Percentiles rank a stretch among this genome's conserved stretches.
phyloP scores from a whole-genome alignment of 2,113 vertebrate genomes.

The Python bivittatus region DNA sequence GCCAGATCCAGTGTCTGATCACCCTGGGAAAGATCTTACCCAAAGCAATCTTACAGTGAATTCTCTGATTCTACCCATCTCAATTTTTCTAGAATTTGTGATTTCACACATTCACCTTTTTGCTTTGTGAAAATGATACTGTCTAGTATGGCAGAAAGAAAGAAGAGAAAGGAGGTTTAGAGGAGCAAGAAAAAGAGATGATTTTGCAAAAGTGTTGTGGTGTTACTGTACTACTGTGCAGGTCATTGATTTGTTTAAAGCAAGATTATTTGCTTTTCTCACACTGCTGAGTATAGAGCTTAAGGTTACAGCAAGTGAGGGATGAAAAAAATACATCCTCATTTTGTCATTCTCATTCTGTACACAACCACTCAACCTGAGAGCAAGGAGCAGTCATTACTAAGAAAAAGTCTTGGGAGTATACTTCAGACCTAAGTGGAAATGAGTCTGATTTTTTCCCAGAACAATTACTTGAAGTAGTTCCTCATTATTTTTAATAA shows the following conservation, averaged over 20 bases:
- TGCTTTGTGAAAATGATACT: not conserved
- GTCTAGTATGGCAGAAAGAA: not conserved
- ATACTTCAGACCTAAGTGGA: not conserved
- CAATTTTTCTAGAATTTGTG: not conserved
- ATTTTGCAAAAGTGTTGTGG: conserved; percentile 5
- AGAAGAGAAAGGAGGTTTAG: not conserved
- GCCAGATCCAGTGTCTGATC: not conserved
- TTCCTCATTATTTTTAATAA: not conserved
- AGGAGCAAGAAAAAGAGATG: not conserved
- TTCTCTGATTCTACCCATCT: not conserved
- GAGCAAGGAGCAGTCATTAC: not conserved
- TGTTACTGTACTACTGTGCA: conserved; percentile 31
- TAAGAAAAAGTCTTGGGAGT: not conserved
- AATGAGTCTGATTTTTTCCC: not conserved
- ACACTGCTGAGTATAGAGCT: conserved; percentile 26
- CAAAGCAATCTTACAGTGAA: not conserved
- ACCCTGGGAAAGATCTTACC: not conserved
- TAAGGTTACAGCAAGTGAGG: conserved; percentile 48
- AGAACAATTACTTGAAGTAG: not conserved
- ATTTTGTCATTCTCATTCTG: not conserved
- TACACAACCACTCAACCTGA: not conserved
- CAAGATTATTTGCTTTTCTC: conserved; percentile 54
- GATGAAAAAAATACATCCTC: not conserved
- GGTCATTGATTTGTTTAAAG: conserved; percentile 28
- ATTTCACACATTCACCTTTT: not conserved